Evolutionary conservation across 2,888 invertebrate species (phyloP).

Genomic region (Eilema depressum): DNA sequence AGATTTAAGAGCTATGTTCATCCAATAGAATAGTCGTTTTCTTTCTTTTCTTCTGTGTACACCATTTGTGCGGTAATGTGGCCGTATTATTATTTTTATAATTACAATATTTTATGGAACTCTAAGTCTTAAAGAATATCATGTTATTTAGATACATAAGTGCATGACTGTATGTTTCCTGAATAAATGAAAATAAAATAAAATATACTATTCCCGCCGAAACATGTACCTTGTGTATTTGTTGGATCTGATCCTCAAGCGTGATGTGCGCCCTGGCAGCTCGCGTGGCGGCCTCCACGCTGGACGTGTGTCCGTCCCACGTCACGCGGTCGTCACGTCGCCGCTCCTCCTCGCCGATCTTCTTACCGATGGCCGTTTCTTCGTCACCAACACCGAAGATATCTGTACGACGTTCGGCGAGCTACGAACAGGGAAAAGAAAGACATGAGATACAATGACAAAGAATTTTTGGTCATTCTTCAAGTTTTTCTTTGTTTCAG

Average conservation of each 20-base stretch:
- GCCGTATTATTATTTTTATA: no score
- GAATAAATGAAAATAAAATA: no score
- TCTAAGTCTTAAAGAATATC: no score
- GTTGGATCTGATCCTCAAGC: constrained; percentile 98
- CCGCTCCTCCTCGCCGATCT: constrained; percentile 96
- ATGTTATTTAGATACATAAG: no score
- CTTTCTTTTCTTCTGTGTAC: no score
- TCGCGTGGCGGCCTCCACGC: constrained; percentile 97
- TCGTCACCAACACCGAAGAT: constrained; percentile 99
- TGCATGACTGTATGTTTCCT: no score
- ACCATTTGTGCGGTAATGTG: no score
- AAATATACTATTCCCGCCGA: no score
- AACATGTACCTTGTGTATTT: constrained; percentile 95
- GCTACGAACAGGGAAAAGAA: constrained; percentile 56
- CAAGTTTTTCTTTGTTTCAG: not conserved
- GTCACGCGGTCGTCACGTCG: constrained; percentile 97
- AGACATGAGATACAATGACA: not conserved
- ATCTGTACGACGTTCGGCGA: constrained; percentile 99
- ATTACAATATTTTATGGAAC: no score
- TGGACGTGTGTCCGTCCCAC: constrained; percentile 99
- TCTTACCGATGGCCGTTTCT: constrained; percentile 99
- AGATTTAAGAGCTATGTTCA: no score
- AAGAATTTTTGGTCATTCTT: not conserved
- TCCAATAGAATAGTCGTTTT: no score
- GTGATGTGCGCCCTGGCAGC: constrained; percentile 98